These are phyloP conservation scores for Schlechtendalia chinensis DNA, from an alignment of 1,140 invertebrate genomes.

Conservation along the genomic window DNA sequence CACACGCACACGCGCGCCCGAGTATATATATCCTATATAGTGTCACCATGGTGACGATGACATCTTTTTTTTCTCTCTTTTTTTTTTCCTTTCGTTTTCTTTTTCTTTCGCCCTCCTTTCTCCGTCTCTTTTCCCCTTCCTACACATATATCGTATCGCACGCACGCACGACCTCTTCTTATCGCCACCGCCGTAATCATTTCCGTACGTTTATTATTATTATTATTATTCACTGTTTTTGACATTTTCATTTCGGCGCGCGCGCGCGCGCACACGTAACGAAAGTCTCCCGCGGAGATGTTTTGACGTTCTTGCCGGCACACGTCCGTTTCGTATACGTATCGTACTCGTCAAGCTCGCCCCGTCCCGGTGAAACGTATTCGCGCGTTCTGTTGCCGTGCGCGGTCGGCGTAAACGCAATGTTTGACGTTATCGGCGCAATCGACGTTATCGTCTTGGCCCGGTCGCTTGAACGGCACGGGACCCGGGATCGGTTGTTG, in stretches of 20 bases:
- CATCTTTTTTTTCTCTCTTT: slow-evolving; percentile 15
- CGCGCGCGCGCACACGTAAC: no score
- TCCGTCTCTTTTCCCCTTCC: not conserved
- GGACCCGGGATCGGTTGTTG: no score
- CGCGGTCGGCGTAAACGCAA: no score
- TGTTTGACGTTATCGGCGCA: no score
- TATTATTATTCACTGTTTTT: slow-evolving; percentile 48
- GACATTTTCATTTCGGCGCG: slow-evolving; percentile 25
- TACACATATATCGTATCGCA: not conserved
- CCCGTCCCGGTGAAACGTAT: no score
- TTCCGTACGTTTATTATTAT: slow-evolving; percentile 47
- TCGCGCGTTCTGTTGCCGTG: no score
- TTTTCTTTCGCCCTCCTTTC: not conserved
- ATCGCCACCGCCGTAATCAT: slow-evolving; percentile 26
- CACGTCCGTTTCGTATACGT: not conserved
- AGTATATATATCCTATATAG: not conserved
- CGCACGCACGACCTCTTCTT: not conserved
- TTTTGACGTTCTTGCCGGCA: not conserved
- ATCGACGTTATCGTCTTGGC: no score
- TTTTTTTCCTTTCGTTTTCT: not conserved
- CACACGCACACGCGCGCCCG: not conserved
- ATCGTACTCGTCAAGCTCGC: no score
- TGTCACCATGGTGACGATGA: slow-evolving; percentile 48
- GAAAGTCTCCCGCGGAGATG: not conserved
- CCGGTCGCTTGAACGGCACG: no score